These are phyloP conservation scores for Raja brachyura DNA, from an alignment of 2,113 vertebrate genomes.

Conservation along the genomic window DNA sequence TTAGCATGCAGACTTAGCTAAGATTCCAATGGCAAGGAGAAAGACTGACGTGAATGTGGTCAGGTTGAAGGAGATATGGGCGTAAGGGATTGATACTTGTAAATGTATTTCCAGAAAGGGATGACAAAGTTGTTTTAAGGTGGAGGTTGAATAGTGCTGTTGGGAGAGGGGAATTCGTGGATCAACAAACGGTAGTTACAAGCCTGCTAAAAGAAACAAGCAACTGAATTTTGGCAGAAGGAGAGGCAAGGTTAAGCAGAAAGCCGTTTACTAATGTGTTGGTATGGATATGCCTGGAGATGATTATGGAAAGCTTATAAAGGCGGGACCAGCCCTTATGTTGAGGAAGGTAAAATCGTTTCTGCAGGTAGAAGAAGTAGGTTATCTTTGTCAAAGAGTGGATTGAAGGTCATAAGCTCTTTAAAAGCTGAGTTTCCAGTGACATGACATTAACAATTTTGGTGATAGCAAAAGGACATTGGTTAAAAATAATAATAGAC, in stretches of 20 bases:
- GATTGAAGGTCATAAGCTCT: background rate
- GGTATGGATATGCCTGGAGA: background rate
- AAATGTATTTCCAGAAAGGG: background rate
- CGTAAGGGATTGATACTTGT: no score
- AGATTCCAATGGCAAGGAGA: background rate
- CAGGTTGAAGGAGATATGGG: background rate
- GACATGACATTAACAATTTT: background rate
- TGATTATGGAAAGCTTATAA: background rate
- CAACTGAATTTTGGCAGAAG: background rate
- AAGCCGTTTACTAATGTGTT: background rate
- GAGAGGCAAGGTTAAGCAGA: background rate
- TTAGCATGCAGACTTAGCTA: background rate
- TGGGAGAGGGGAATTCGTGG: background rate
- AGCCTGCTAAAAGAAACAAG: background rate
- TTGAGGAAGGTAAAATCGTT: background rate
- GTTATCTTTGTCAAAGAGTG: background rate
- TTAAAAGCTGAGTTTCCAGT: background rate
- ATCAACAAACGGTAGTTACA: background rate
- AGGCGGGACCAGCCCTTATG: background rate
- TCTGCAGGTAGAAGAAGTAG: background rate
- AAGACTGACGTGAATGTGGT: background rate
- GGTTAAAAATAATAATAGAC: background rate
- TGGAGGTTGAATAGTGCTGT: background rate
- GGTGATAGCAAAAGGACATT: no score
- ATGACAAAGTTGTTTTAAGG: background rate